Conservation (phyloP, 2,797 vertebrate genomes). For the Helicolenus hilgendorfi region DNA sequence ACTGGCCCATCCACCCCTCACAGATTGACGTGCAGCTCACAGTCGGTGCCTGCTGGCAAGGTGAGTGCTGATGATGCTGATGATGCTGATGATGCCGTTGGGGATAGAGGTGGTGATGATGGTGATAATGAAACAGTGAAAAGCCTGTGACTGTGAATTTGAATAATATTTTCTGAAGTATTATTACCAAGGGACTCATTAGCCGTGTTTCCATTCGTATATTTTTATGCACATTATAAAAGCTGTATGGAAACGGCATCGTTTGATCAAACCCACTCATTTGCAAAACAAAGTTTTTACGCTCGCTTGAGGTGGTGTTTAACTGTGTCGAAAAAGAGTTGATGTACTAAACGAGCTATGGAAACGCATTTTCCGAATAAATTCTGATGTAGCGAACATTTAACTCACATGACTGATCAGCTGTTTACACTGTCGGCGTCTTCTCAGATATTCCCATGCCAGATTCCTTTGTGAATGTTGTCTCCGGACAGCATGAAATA, state of each 20-base stretch:
- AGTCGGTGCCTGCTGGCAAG: constrained; percentile 99
- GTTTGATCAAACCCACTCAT: neutral
- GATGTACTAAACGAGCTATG: neutral
- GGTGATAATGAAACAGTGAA: neutral
- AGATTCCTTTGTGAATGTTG: neutral
- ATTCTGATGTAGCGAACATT: neutral
- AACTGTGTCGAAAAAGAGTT: too few species aligned
- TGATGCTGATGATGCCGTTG: neutral
- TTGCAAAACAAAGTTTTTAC: neutral
- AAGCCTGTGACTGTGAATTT: neutral
- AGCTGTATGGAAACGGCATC: neutral
- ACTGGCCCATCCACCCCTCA: constrained; percentile 98
- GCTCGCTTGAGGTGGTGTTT: neutral
- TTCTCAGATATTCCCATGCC: too few species aligned
- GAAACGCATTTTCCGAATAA: neutral
- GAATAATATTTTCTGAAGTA: neutral
- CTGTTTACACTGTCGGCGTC: rapidly evolving
- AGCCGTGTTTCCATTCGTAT: neutral
- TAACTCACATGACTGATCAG: neutral
- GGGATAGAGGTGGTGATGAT: neutral
- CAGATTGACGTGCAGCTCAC: constrained; percentile 98
- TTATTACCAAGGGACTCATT: constrained; percentile 32
- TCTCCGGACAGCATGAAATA: too few species aligned
- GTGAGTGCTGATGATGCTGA: constrained; percentile 75
- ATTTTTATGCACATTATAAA: neutral